These are phyloP conservation scores for Artibeus lituratus DNA, from an alignment of 2,797 vertebrate genomes.

Conservation along the genomic window DNA sequence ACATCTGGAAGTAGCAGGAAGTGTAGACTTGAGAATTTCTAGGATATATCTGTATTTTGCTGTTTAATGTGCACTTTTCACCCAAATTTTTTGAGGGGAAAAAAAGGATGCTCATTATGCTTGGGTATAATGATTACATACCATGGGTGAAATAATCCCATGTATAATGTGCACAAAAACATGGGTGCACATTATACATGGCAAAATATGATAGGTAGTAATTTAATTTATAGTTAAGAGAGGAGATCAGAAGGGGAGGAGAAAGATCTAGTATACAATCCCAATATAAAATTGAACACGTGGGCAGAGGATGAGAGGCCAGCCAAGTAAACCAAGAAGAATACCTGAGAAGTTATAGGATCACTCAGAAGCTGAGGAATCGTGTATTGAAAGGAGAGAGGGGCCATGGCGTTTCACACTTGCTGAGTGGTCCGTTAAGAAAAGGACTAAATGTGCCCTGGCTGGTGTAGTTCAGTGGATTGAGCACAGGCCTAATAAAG, in stretches of 20 bases:
- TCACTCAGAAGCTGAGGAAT: neutral
- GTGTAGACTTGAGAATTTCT: neutral
- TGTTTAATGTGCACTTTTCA: too few species aligned
- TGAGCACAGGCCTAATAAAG: too few species aligned
- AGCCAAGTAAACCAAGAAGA: neutral
- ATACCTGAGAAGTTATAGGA: neutral
- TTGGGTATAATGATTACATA: too few species aligned
- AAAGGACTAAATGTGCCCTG: neutral
- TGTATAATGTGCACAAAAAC: too few species aligned
- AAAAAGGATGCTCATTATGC: too few species aligned
- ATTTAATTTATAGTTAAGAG: neutral
- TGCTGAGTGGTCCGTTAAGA: neutral
- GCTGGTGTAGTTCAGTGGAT: too few species aligned
- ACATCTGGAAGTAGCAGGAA: neutral
- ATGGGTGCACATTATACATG: too few species aligned
- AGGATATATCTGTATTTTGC: neutral
- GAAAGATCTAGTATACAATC: neutral
- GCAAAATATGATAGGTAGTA: neutral
- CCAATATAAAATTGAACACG: neutral
- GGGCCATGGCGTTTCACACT: fast-evolving
- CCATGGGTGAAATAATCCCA: too few species aligned
- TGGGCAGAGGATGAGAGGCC: neutral
- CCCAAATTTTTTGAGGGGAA: too few species aligned
- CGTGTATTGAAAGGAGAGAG: neutral
- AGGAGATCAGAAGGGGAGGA: neutral